These are phyloP conservation scores for Trichomycterus rosablanca DNA, from an alignment of 2,113 vertebrate species.

Conservation along the genomic window DNA sequence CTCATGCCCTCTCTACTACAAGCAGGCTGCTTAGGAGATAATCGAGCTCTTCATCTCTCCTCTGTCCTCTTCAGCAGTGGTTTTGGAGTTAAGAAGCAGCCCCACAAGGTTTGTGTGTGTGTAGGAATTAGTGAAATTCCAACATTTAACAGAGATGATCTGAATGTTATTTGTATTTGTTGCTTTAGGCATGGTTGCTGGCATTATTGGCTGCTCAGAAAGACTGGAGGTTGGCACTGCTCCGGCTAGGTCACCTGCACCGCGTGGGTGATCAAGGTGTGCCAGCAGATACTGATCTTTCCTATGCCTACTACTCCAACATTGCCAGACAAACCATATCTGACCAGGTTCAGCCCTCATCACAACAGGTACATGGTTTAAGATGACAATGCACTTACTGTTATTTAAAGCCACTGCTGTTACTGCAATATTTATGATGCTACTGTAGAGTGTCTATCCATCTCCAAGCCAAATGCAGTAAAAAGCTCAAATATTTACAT, in stretches of 20 bases:
- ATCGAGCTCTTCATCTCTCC: constrained; percentile 59
- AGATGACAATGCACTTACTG: too few species aligned
- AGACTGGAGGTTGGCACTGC: constrained; percentile 63
- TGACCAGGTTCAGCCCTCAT: constrained; percentile 56
- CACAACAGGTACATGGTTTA: constrained; percentile 59
- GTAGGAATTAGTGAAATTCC: too few species aligned
- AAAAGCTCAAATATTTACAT: too few species aligned
- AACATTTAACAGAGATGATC: neutral
- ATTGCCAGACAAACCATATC: constrained; percentile 63
- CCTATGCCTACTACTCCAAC: constrained; percentile 73
- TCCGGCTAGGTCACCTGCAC: constrained; percentile 69
- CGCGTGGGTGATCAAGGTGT: constrained; percentile 55
- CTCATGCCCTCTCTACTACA: constrained; percentile 64
- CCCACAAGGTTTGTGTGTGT: constrained; percentile 55
- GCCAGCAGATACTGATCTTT: constrained; percentile 57
- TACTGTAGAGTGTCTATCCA: too few species aligned
- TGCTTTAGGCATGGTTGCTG: constrained; percentile 61
- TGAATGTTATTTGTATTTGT: neutral
- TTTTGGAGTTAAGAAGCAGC: constrained; percentile 56
- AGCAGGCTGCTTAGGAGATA: constrained; percentile 67
- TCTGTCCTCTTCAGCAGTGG: constrained; percentile 65
- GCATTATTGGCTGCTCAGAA: constrained; percentile 65
- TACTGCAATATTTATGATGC: too few species aligned
- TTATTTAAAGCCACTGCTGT: too few species aligned
- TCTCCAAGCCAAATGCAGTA: too few species aligned